Evolutionary conservation across 2,797 vertebrate species (phyloP), one percentile per base, ranked within the genome.

Genomic region (Carduelis carduelis): DNA sequence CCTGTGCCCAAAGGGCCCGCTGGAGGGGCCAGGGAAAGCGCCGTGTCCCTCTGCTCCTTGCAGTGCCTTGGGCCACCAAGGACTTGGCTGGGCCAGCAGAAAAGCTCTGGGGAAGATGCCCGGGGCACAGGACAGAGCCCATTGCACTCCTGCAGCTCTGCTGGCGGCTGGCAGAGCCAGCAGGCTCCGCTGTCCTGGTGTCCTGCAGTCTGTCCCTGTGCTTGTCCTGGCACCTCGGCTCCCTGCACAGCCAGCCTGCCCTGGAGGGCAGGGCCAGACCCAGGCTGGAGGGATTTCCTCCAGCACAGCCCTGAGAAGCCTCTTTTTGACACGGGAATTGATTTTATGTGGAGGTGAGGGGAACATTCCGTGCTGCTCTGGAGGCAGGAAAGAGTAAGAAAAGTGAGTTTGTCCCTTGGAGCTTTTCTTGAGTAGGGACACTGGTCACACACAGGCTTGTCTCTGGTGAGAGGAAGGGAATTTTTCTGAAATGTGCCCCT

Each of bases 341-440:
- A 13, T 3, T 11, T 56, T 14, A 2, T 1, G 0, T 5, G n/a
- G 34, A 43, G 4, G 28, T 12, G 71, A 1, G 5, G 55, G 37
- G 19, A n/a, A 16, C 0, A 4, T 0, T 43, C 3, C 1, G 1
- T 24, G 68, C 66, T 80, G 59, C n/a, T 60, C 56, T 21, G 53
- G 50, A 56, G 41, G 18, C 9, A 16, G 39, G 28, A 21, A 63
- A 27, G 41, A 59, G 44, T 18, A 41, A 49, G 77, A 37, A 26
- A 32, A 63, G 49, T 21, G 27, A 13, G 8, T 50, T 81, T 87
- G 32, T n/a, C 27, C 30, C 27, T 47, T 1, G 0, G 32, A n/a
- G 26, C 27, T 68, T 74, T 68, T 39, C 37, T 64, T 7, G 6
- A 26, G 71, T n/a, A 43, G 57, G 37, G 41, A 18, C 41, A 16